A percentile compares a stretch with the other conserved stretches of the same genome.
Evolutionary conservation across 2,888 invertebrate species (phyloP).

Genomic region (Amblyjoppa fuscipennis): DNA sequence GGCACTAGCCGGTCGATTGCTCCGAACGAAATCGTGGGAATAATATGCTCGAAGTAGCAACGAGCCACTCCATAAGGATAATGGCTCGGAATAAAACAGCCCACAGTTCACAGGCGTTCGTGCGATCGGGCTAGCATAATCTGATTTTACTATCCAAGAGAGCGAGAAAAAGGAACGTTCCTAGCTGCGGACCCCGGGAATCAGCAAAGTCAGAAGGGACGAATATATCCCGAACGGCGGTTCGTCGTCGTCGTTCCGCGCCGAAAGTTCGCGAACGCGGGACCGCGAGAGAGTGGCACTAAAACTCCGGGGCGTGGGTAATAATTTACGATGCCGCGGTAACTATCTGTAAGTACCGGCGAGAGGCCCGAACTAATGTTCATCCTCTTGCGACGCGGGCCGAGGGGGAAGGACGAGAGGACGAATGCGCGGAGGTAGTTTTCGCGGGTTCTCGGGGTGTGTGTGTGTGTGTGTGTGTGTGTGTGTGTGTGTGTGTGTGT

Average conservation of each 20-base stretch:
- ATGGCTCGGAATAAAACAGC: slow-evolving; percentile 31
- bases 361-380: slow-evolving; percentile 75
- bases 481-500: neutral
- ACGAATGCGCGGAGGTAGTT: slow-evolving; percentile 45
- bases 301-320: slow-evolving; percentile 82
- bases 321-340: slow-evolving; percentile 83
- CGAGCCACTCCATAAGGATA: slow-evolving; percentile 24
- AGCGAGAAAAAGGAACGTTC: slow-evolving; percentile 5
- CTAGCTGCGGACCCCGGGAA: neutral
- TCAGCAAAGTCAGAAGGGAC: neutral
- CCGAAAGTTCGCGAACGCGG: slow-evolving; percentile 66
- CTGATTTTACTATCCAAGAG: slow-evolving; percentile 42
- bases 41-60: slow-evolving; percentile 2
- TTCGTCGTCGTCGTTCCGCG: slow-evolving; percentile 58
- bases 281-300: slow-evolving; percentile 75
- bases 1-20: neutral
- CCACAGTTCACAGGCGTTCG: slow-evolving; percentile 16
- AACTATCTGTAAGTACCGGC: slow-evolving; percentile 83
- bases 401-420: slow-evolving; percentile 54
- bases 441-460: slow-evolving; percentile 28
- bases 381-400: slow-evolving; percentile 71
- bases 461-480: no score
- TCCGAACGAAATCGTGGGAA: slow-evolving; percentile 42
- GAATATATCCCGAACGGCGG: slow-evolving; percentile 32
- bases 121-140: slow-evolving; percentile 30